A percentile compares a stretch with the other conserved stretches of the same genome.
Conservation (phyloP, 2,797 vertebrate genomes). For the Paguma larvata region DNA sequence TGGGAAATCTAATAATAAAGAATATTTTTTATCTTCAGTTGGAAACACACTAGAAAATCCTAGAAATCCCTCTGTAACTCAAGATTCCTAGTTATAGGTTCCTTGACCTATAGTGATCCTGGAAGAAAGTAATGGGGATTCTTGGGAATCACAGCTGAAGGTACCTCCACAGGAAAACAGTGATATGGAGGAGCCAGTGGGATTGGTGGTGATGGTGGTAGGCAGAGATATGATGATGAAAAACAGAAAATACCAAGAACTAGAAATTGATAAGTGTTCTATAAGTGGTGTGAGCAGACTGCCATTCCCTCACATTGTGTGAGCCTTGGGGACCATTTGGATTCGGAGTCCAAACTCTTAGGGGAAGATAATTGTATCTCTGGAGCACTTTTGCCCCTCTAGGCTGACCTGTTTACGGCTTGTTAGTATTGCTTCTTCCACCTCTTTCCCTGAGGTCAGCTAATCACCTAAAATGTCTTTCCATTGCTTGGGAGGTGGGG, state of each 20-base stretch:
- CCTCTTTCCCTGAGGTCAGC: not conserved
- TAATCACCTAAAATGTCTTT: conserved; percentile 20
- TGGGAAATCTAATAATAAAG: not conserved
- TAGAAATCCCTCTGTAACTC: not conserved
- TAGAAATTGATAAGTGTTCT: not conserved
- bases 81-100: not conserved
- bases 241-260: not conserved
- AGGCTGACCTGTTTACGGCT: not conserved
- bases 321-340: not conserved
- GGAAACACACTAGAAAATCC: not conserved
- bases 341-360: not conserved
- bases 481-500: not conserved
- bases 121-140: not conserved
- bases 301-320: not conserved
- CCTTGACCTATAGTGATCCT: not conserved
- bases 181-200: not conserved
- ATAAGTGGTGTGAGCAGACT: not conserved
- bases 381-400: not conserved
- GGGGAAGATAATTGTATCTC: not conserved
- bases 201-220: not conserved
- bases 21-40: not conserved
- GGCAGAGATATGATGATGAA: not conserved
- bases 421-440: not conserved
- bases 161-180: not conserved
- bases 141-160: not conserved